phyloP scores from a whole-genome alignment of 37 sponge, comb jelly and placozoan species.

The Cliona cf. orientalis region DNA sequence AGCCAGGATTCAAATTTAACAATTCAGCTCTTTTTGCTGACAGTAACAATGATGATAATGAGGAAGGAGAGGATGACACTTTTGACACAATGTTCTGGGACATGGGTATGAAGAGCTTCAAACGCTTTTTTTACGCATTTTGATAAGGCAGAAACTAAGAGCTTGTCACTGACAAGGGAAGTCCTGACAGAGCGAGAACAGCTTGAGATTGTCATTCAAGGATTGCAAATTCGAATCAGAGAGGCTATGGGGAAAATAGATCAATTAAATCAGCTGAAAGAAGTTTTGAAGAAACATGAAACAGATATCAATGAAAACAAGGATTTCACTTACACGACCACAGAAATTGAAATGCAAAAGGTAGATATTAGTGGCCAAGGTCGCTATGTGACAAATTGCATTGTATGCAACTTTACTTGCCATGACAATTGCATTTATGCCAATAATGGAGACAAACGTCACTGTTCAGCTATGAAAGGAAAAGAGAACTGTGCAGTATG shows the following conservation, averaged over 20 bases:
- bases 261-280: slow-evolving; percentile 36
- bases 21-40: slow-evolving; percentile 61
- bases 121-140: slow-evolving; percentile 45
- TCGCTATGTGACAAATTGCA: slow-evolving; percentile 66
- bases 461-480: slow-evolving; percentile 66
- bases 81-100: slow-evolving; percentile 72
- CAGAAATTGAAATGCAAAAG: slow-evolving; percentile 10
- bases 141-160: slow-evolving; percentile 2
- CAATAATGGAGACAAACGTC: slow-evolving; percentile 55
- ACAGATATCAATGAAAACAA: slow-evolving; percentile 40
- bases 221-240: slow-evolving; percentile 54
- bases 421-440: slow-evolving; percentile 47
- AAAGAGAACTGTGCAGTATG: slow-evolving; percentile 42
- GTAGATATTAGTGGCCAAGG: slow-evolving; percentile 23
- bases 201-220: slow-evolving; percentile 49
- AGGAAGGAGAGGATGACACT: not conserved
- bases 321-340: slow-evolving; percentile 53
- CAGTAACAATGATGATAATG: not conserved
- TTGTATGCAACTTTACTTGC: slow-evolving; percentile 72
- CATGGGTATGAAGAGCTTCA: slow-evolving; percentile 53
- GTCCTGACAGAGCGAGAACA: slow-evolving; percentile 58
- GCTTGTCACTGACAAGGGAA: slow-evolving; percentile 55
- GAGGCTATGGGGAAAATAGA: slow-evolving; percentile 39
- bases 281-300: slow-evolving; percentile 35
- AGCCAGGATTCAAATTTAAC: slow-evolving; percentile 56